phyloP scores from a whole-genome alignment of 2,888 invertebrate genomes.

The Branchipolynoe longqiensis region DNA sequence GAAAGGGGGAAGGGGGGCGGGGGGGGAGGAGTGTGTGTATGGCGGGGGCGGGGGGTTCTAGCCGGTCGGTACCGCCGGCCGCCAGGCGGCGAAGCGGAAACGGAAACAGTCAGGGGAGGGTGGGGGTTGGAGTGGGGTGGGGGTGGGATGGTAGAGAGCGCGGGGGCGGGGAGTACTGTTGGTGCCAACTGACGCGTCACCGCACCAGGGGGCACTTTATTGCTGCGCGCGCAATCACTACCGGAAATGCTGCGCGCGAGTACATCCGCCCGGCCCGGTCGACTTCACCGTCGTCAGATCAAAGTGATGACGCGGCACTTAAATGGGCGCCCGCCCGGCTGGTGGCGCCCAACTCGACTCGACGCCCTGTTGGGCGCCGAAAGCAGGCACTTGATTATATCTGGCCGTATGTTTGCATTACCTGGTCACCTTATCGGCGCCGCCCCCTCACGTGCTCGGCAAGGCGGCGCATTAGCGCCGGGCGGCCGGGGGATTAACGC shows the following conservation, averaged over 20 bases:
- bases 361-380: not conserved
- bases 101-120: conserved; percentile 32
- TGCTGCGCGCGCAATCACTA: no score
- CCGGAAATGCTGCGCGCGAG: no score
- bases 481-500: not conserved
- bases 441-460: not conserved
- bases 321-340: no score
- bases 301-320: not conserved
- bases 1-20: no score
- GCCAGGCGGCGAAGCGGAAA: conserved; percentile 23
- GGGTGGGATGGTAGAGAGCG: not conserved
- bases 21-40: no score
- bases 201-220: not conserved
- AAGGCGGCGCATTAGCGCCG: conserved; percentile 34
- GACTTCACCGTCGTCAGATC: not conserved
- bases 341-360: not conserved
- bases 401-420: conserved; percentile 26
- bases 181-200: not conserved
- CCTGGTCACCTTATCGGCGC: not conserved
- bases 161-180: not conserved
- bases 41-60: no score
- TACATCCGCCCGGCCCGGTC: no score
- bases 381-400: conserved; percentile 7
- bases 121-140: not conserved
- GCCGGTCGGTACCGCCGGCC: not conserved